Conservation (phyloP, 2,113 vertebrate genomes). For the Tonatia bakeri region DNA sequence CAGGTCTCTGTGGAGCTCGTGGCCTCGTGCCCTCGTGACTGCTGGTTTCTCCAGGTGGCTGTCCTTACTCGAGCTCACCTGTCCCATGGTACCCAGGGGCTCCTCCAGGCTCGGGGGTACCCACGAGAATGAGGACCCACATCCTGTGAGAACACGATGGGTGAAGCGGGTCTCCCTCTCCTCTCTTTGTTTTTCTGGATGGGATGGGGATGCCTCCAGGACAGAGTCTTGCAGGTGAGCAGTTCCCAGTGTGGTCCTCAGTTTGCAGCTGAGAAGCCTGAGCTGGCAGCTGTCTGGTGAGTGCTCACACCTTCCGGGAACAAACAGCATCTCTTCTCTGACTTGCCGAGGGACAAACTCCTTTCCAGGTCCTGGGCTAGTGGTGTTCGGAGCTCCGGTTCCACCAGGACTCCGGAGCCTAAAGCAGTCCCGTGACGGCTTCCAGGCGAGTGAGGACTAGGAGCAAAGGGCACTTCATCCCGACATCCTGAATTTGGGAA, state of each 20-base stretch:
- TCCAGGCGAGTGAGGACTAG: background rate
- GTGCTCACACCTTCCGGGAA: background rate
- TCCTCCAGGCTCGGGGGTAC: background rate
- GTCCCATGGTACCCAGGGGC: fast-evolving
- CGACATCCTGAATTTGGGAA: background rate
- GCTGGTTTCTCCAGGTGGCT: background rate
- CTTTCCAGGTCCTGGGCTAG: background rate
- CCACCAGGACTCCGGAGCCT: background rate
- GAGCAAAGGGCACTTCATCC: background rate
- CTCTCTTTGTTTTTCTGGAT: background rate
- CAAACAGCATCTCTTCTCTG: background rate
- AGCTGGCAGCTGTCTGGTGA: background rate
- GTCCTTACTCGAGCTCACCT: background rate
- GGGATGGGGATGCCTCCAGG: background rate
- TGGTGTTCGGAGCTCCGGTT: background rate
- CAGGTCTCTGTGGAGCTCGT: background rate
- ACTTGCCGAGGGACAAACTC: background rate
- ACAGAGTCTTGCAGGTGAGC: background rate
- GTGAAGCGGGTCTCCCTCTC: background rate
- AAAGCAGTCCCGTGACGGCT: background rate
- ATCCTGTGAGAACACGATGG: background rate
- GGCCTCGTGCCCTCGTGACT: background rate
- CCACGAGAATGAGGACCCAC: background rate
- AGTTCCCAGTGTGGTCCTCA: background rate
- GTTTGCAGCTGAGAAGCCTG: background rate